A percentile compares a stretch with the other conserved stretches of the same genome.
Evolutionary conservation across 2,797 vertebrate genomes (phyloP).

Genomic region (Rhincodon typus): DNA sequence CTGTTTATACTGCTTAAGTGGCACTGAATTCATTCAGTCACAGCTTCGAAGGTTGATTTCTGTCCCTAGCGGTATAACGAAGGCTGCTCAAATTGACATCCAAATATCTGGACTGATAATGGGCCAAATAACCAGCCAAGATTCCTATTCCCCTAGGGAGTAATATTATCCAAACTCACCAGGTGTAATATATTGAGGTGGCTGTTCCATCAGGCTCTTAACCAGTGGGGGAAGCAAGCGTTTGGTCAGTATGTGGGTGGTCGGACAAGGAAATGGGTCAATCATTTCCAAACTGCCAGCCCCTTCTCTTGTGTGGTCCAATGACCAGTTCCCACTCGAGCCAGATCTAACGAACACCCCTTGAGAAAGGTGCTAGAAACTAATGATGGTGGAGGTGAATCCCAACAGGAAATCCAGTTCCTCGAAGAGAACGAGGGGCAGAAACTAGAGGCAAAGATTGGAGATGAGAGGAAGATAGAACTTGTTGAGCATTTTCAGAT

Average conservation of each 20-base stretch:
- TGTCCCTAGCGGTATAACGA: neutral
- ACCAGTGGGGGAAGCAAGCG: neutral
- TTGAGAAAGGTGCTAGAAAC: neutral
- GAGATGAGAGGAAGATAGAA: neutral
- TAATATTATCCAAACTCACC: neutral
- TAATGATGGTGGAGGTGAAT: neutral
- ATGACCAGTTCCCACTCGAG: neutral
- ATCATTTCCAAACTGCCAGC: neutral
- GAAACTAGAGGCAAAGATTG: neutral
- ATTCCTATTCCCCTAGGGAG: neutral
- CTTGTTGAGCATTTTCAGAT: neutral
- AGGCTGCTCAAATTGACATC: neutral
- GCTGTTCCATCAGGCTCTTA: neutral
- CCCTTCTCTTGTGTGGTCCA: neutral
- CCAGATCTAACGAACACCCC: neutral
- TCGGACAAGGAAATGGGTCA: neutral
- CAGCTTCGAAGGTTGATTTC: neutral
- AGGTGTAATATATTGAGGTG: too few relatives aligned
- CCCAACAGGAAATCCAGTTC: neutral
- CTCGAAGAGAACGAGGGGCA: neutral
- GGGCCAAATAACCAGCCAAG: neutral
- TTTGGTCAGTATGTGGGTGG: neutral
- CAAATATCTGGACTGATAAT: neutral
- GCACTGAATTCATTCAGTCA: neutral
- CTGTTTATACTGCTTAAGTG: neutral